A percentile compares a stretch with the other conserved stretches of the same genome.
These are phyloP conservation scores for Laspeyria flexula DNA, from an alignment of 2,888 invertebrate species.

Conservation along the genomic window DNA sequence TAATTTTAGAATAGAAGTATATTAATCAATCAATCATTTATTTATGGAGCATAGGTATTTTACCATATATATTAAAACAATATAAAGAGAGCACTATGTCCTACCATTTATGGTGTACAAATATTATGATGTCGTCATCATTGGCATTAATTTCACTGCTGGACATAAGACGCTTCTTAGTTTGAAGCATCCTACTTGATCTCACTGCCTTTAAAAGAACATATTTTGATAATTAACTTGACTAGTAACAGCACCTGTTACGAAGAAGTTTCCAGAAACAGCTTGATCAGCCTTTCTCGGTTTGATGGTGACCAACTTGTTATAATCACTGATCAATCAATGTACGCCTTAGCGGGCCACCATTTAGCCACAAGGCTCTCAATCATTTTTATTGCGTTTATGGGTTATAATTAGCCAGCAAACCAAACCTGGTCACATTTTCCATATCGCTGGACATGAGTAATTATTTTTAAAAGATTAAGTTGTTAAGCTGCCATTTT, in stretches of 20 bases:
- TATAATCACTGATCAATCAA: slow-evolving; percentile 2
- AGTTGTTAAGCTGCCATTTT: slow-evolving; percentile 23
- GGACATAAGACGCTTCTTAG: no score
- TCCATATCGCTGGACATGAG: slow-evolving; percentile 26
- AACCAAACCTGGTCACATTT: slow-evolving; percentile 23
- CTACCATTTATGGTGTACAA: no score
- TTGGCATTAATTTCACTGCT: no score
- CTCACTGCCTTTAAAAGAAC: no score
- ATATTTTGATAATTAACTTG: no score
- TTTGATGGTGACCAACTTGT: not conserved
- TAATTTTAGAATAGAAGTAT: no score
- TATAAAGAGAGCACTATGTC: no score
- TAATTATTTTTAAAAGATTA: slow-evolving; percentile 39
- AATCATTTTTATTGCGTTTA: slow-evolving; percentile 19
- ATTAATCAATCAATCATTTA: no score
- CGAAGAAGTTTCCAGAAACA: not conserved
- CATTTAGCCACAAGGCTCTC: slow-evolving; percentile 1
- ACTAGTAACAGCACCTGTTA: not conserved
- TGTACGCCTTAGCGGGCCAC: not conserved
- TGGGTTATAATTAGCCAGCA: slow-evolving; percentile 18
- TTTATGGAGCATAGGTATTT: no score
- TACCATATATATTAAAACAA: no score
- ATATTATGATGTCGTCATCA: no score
- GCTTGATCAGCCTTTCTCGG: not conserved
- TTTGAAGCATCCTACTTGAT: no score